phyloP scores from a whole-genome alignment of 2,888 invertebrate genomes.

The Ormyrus rosae region DNA sequence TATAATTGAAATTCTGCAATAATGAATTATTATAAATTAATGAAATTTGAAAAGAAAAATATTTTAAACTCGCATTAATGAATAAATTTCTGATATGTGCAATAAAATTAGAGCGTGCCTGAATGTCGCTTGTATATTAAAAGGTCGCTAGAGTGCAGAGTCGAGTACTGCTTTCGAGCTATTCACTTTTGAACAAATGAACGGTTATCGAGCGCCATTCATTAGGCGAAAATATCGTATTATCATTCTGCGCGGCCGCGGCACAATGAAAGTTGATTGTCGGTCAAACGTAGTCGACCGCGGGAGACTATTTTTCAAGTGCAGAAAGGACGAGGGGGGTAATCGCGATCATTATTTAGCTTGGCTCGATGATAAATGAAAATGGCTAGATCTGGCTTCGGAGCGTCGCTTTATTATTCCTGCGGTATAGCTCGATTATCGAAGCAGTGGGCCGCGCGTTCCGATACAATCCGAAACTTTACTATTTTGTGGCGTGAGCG shows the following conservation, averaged over 20 bases:
- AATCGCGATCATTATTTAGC: constrained; percentile 58
- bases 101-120: too few relatives aligned
- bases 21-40: too few relatives aligned
- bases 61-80: too few relatives aligned
- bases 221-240: constrained; percentile 46
- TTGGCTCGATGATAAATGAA: constrained; percentile 60
- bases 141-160: background rate
- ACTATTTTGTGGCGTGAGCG: constrained; percentile 61
- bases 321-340: constrained; percentile 24
- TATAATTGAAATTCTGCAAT: too few relatives aligned
- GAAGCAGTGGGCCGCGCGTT: background rate
- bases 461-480: constrained; percentile 57
- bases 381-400: constrained; percentile 54
- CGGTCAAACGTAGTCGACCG: constrained; percentile 37
- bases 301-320: constrained; percentile 52
- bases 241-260: constrained; percentile 12
- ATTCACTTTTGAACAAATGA: constrained; percentile 36
- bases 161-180: background rate
- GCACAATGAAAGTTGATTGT: constrained; percentile 41
- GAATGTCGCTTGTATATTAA: background rate
- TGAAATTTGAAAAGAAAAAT: too few relatives aligned
- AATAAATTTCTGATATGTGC: too few relatives aligned
- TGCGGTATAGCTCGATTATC: constrained; percentile 38
- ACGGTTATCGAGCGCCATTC: constrained; percentile 22
- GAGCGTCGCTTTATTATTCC: constrained; percentile 58